Percentiles rank a stretch among this genome's conserved stretches.
Evolutionary conservation across 2,888 invertebrate genomes (phyloP).

Genomic region (Drosophila paranaensis): DNA sequence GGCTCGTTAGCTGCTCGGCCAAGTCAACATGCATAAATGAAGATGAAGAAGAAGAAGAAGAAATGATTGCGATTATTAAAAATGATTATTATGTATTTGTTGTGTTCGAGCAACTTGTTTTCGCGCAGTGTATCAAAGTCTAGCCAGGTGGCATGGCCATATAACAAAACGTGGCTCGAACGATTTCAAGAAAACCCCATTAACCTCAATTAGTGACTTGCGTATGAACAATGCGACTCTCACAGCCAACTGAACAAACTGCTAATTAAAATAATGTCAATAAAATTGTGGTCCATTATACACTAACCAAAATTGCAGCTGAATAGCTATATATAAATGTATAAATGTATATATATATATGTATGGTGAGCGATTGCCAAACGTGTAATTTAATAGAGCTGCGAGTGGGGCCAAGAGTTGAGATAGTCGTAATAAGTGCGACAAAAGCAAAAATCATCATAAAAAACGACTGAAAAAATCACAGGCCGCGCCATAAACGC

Average conservation of each 20-base stretch:
- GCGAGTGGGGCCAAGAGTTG: constrained; percentile 74
- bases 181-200: constrained; percentile 78
- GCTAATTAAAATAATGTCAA: constrained; percentile 82
- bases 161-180: constrained; percentile 62
- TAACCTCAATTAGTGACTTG: constrained; percentile 82
- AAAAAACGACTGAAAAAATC: constrained; percentile 51
- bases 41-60: not conserved
- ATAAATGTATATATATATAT: not conserved
- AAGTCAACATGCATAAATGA: constrained; percentile 14
- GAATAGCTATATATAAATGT: constrained; percentile 15
- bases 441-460: constrained; percentile 3
- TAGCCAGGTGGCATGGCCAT: constrained; percentile 52
- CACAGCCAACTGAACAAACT: constrained; percentile 60
- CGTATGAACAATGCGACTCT: constrained; percentile 59
- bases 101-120: not conserved
- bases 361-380: constrained; percentile 68
- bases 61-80: constrained; percentile 27
- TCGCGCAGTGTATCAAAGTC: constrained; percentile 44
- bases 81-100: constrained; percentile 20
- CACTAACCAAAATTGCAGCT: constrained; percentile 74
- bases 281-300: constrained; percentile 81
- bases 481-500: constrained; percentile 71
- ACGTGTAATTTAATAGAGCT: constrained; percentile 71
- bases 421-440: constrained; percentile 56
- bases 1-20: not conserved